Percentiles rank a stretch among this genome's conserved stretches.
phyloP scores from a whole-genome alignment of 2,888 invertebrate genomes.

The Macrosiphum euphorbiae region DNA sequence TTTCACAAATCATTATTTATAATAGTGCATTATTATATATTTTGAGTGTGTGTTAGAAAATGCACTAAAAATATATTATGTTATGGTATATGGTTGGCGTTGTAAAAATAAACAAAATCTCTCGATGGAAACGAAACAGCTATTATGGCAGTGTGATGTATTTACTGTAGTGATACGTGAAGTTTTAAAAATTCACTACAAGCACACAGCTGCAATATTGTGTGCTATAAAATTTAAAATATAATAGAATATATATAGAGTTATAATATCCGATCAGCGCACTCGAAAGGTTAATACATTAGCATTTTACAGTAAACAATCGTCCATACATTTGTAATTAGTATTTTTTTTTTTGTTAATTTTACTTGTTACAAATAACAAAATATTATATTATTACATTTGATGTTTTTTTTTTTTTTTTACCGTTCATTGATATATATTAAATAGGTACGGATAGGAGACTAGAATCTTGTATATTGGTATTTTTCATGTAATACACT shows the following conservation, averaged over 20 bases:
- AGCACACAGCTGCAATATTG: neutral
- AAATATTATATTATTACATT: neutral
- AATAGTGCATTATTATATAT: neutral
- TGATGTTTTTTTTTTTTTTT: neutral
- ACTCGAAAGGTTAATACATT: neutral
- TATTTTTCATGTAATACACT: neutral
- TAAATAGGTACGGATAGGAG: neutral
- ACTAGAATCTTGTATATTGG: neutral
- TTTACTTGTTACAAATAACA: neutral
- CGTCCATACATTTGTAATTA: neutral
- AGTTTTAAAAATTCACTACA: neutral
- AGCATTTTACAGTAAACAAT: neutral
- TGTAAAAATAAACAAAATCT: neutral
- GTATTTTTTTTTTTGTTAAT: neutral
- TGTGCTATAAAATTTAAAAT: neutral
- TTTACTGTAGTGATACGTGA: neutral
- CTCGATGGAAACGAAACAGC: neutral
- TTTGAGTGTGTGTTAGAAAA: neutral
- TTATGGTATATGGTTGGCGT: neutral
- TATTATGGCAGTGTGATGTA: neutral
- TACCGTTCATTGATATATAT: neutral
- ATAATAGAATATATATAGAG: neutral
- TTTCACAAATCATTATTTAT: neutral
- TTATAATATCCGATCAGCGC: neutral
- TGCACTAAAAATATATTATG: neutral